Evolutionary conservation across 1,140 invertebrate genomes (phyloP), one percentile per base, ranked within the genome.

Genomic region (Ooceraea biroi): DNA sequence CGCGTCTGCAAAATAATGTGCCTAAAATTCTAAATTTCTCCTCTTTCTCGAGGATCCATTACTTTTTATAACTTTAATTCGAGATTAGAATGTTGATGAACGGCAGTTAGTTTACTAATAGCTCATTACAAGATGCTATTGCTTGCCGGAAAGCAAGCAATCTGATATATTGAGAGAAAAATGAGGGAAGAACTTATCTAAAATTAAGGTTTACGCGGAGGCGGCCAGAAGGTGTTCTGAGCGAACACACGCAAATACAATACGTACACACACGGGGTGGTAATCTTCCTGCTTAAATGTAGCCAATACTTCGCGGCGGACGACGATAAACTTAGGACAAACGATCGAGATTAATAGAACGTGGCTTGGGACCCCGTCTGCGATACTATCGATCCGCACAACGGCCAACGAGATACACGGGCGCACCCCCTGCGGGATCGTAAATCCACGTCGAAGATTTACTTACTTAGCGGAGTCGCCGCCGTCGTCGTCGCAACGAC

Each of bases 311-410:
- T 85, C 27, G 83, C 30, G 61, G 60, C 57, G 48, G 61, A 71
- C 87, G 61, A 71, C 87, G 86, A 88, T 87, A 88, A 88, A 87
- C 72, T 85, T 50, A 50, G 66, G 68, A 85, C 83, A 85, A 88
- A 88, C 83, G 85, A 88, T 88, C 83, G 73, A 88, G 87, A 87
- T 88, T 87, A 88, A 88, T 88, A 88, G 85, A 87, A 88, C 63
- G 84, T 78, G 57, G 55, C 48, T 76, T n/a, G 22, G 61, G 52
- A 52, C 36, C 52, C 84, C 52, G 69, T 87, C 63, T 65, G 71
- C 65, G 76, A 88, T 87, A 85, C 77, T 88, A 88, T 88, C 87
- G 85, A 88, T 87, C 73, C 85, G 57, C 14, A 58, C 61, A 55
- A 74, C 22, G 60, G 46, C 44, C 41, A 80, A 80, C 77, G 85